Evolutionary conservation across 2,113 vertebrate genomes (phyloP), one percentile per base, ranked within the genome.

Genomic region (Cairina moschata): DNA sequence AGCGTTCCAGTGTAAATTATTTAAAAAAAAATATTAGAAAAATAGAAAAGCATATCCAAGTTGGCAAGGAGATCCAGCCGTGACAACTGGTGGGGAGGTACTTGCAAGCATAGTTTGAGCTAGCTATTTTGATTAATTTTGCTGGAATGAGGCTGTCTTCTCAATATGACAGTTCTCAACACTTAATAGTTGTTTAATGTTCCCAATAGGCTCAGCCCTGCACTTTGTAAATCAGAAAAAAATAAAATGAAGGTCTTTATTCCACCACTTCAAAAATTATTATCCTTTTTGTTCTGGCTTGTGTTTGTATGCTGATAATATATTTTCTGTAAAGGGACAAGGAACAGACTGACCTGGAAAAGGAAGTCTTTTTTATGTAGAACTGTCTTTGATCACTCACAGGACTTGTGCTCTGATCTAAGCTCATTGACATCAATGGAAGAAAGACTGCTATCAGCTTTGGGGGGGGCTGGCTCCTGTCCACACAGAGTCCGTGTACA

Each of bases 331-430:
- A 88, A 94, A 94, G 69, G 91, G 86, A 90, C 50, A 76, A 93
- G 93, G 93, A 95, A 86, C 95, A 96, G 88, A 92, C 52, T 92
- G 92, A 94, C 89, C 91, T 97, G 92, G 85, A 93, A 97, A 97
- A 90, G 88, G 87, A 88, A 91, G 63, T 84, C 72, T 94, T 88
- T 96, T 88, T 93, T 91, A 92, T 87, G 82, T 68, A 90, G 90
- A 80, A 78, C 60, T 83, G 69, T 95, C 95, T 96, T 96, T 96
- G 93, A 93, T 95, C 94, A 96, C 40, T 96, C 91, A 90, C 40
- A 84, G 80, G 88, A 73, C 84, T 88, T 71, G 23, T 87, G 65
- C 69, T 93, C 86, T 93, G 92, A 95, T 92, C 93, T 93, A 91
- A 89, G 69, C 40, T 89, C 92, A 91, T 46, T 96, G 91, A 96